These are phyloP conservation scores for Phalloptychus januarius DNA, from an alignment of 2,797 vertebrate genomes.

Conservation along the genomic window DNA sequence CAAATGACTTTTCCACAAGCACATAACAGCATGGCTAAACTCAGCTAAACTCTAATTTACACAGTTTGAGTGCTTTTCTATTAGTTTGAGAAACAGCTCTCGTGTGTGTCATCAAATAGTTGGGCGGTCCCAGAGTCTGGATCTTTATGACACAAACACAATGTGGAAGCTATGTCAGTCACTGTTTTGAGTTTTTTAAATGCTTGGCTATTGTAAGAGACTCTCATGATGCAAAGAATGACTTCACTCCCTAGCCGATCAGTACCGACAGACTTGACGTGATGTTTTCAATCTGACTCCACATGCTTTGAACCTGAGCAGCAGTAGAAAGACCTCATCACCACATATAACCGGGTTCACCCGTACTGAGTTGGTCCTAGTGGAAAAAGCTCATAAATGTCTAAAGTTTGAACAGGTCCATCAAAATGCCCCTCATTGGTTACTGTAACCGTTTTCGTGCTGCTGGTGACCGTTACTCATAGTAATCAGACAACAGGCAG, in stretches of 20 bases:
- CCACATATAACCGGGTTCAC: no score
- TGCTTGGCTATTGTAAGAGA: not conserved
- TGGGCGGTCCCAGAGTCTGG: not conserved
- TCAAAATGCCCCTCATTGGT: no score
- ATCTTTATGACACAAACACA: not conserved
- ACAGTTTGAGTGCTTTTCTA: not conserved
- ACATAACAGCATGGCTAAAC: not conserved
- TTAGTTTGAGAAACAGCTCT: not conserved
- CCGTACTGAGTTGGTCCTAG: no score
- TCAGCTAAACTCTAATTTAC: not conserved
- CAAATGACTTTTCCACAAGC: not conserved
- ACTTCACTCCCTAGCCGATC: not conserved
- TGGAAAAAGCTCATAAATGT: no score
- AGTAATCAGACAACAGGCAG: no score
- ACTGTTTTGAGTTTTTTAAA: not conserved
- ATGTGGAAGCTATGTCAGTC: not conserved
- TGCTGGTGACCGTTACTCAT: no score
- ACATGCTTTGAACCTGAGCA: not conserved
- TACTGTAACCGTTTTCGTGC: no score
- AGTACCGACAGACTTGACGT: not conserved
- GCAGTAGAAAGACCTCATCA: no score
- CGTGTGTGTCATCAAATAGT: not conserved
- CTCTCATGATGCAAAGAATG: not conserved
- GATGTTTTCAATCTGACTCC: not conserved
- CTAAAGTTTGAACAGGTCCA: no score